These are phyloP conservation scores for Ophiodon elongatus DNA, from an alignment of 2,113 vertebrate species.

Conservation along the genomic window DNA sequence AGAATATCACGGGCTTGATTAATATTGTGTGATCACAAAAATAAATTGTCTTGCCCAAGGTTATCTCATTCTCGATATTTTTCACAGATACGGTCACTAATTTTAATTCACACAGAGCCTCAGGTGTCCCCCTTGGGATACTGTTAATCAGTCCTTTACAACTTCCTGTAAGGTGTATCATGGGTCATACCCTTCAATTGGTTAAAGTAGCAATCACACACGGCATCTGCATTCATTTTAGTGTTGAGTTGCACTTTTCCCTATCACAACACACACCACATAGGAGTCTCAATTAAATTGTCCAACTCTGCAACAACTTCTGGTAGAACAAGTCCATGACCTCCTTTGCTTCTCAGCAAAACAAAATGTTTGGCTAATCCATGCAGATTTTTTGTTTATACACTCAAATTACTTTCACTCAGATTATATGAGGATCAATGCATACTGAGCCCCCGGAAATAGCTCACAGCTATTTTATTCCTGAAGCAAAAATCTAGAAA, in stretches of 20 bases:
- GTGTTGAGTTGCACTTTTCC: not conserved
- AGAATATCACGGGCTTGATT: not conserved
- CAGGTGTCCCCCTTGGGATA: conserved; percentile 20
- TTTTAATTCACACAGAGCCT: conserved; percentile 8
- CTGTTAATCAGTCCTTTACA: conserved; percentile 27
- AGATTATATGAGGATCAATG: conserved; percentile 50
- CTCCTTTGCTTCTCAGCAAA: conserved; percentile 1
- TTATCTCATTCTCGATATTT: not conserved
- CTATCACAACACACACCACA: not conserved
- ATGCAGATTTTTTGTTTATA: conserved; percentile 17
- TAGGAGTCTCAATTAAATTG: conserved; percentile 26
- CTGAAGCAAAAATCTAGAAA: conserved; percentile 22
- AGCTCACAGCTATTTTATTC: conserved; percentile 17
- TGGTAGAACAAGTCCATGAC: conserved; percentile 24
- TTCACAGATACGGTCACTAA: conserved; percentile 1
- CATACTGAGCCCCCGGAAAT: conserved; percentile 31
- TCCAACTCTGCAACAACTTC: conserved; percentile 32
- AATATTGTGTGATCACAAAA: not conserved
- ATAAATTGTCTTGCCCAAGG: not conserved
- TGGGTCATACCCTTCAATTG: conserved; percentile 6
- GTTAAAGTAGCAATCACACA: conserved; percentile 38
- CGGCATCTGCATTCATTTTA: conserved; percentile 37
- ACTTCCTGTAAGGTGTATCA: conserved; percentile 19
- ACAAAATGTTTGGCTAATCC: conserved; percentile 26
- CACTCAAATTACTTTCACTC: conserved; percentile 44